Base-by-base conservation (phyloP, 2,888 invertebrate genomes). In the Agrenia bidenticulata region DNA sequence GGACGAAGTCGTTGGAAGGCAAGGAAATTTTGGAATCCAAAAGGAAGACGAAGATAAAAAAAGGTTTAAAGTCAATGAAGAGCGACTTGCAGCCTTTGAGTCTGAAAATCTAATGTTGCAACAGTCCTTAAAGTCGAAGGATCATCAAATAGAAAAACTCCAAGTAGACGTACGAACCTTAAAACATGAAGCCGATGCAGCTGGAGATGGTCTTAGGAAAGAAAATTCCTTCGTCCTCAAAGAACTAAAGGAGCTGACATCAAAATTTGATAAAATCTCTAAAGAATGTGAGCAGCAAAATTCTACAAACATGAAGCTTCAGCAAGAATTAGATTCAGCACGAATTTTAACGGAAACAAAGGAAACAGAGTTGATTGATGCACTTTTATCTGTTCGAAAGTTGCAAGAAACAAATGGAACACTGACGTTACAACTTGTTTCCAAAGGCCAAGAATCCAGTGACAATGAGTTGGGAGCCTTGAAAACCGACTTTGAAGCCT, bases 1-100 rank as follows among this genome's bases (percentile, higher is more conserved):
- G 27, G 58, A 58, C 45, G 58, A 58, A 26, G 49, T 45, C 26
- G 58, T 58, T 5, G 23, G 45, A 19, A 21, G 58, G 27, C 41
- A 26, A 15, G 19, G 32, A 11, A 9, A 19, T n/a, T 21, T n/a
- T 7, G 32, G 32, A 57, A 17, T 5, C 5, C n/a, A 5, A 45
- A 19, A 45, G 15, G 45, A 45, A 19, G 45, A 9, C 45, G 15
- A 45, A 19, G 19, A 45, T 11, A 32, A 32, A 11, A 32, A 32
- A 4, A 32, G 4, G 5, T 32, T 32, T 4, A 32, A 32, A 11
- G 5, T 32, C 11, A 32, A 32, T 11, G 32, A 41, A 39, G 56
- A 57, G 2, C 27, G 37, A 19, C 21, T 37, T 21, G 7, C 37
- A 7, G 32, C 9, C 11, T n/a, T 57, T 5, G 56, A 57, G 19